Conservation (phyloP, 2,888 invertebrate species). For the Brachyopa scutellaris region DNA sequence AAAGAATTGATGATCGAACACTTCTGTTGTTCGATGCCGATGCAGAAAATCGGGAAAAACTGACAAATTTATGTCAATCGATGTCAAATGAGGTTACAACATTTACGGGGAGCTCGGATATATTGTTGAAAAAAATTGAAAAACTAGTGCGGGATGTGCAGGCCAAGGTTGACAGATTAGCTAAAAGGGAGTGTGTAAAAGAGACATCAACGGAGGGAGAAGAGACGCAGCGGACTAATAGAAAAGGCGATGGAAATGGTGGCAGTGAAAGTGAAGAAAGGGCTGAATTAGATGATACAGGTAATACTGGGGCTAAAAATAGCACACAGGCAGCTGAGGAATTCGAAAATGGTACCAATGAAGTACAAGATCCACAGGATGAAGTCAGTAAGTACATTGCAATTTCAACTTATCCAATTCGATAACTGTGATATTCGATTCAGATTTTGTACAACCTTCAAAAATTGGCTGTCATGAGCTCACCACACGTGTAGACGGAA, state of each 20-base stretch:
- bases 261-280: slow-evolving; percentile 15
- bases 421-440: too few relatives aligned
- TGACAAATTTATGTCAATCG: slow-evolving; percentile 76
- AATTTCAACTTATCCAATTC: too few relatives aligned
- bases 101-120: slow-evolving; percentile 79
- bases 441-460: slow-evolving; percentile 77
- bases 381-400: slow-evolving; percentile 48
- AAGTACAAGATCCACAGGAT: slow-evolving; percentile 23
- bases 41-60: slow-evolving; percentile 72
- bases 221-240: not conserved
- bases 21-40: slow-evolving; percentile 75
- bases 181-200: slow-evolving; percentile 2
- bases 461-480: slow-evolving; percentile 82
- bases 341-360: slow-evolving; percentile 5
- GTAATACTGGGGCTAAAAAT: not conserved
- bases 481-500: slow-evolving; percentile 79
- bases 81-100: slow-evolving; percentile 77
- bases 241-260: not conserved
- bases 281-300: not conserved
- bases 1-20: slow-evolving; percentile 78
- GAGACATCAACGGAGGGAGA: not conserved
- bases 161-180: slow-evolving; percentile 72
- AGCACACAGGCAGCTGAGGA: slow-evolving; percentile 39
- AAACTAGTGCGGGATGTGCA: slow-evolving; percentile 75
- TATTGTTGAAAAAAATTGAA: slow-evolving; percentile 78